Evolutionary conservation across 2,888 invertebrate species (phyloP).

Genomic region (Sturmia bella): DNA sequence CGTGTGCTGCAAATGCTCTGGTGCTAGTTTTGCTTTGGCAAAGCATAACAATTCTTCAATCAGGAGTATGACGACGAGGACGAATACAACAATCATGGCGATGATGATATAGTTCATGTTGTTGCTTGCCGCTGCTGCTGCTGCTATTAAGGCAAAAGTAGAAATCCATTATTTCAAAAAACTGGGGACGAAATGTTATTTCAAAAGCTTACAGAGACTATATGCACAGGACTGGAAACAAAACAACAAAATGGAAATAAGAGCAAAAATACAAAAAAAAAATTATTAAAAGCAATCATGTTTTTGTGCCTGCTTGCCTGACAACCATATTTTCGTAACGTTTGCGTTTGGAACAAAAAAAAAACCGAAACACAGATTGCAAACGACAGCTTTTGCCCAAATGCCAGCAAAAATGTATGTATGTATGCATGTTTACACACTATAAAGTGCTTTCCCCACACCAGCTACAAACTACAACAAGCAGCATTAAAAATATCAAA

Average conservation of each 20-base stretch:
- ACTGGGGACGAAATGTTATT: slow-evolving; percentile 54
- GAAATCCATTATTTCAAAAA: slow-evolving; percentile 47
- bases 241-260: slow-evolving; percentile 36
- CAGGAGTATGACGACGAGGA: slow-evolving; percentile 59
- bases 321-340: slow-evolving; percentile 55
- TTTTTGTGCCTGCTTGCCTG: slow-evolving; percentile 49
- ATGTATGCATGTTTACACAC: no score
- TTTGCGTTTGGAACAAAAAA: slow-evolving; percentile 15
- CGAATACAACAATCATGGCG: slow-evolving; percentile 52
- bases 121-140: no score
- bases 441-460: slow-evolving; percentile 23
- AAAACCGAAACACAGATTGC: slow-evolving; percentile 57
- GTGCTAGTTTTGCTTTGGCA: slow-evolving; percentile 62
- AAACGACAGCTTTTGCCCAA: slow-evolving; percentile 60
- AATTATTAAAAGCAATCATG: slow-evolving; percentile 58
- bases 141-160: slow-evolving; percentile 45
- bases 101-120: slow-evolving; percentile 54
- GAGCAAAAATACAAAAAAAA: background rate
- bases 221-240: slow-evolving; percentile 48
- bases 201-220: slow-evolving; percentile 50
- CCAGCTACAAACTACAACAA: slow-evolving; percentile 2
- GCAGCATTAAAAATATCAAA: slow-evolving; percentile 13
- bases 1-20: slow-evolving; percentile 25
- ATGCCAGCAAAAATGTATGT: slow-evolving; percentile 48
- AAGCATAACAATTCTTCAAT: slow-evolving; percentile 49